A percentile compares a stretch with the other conserved stretches of the same genome.
Conservation (phyloP, 2,797 vertebrate genomes). For the Falco peregrinus region DNA sequence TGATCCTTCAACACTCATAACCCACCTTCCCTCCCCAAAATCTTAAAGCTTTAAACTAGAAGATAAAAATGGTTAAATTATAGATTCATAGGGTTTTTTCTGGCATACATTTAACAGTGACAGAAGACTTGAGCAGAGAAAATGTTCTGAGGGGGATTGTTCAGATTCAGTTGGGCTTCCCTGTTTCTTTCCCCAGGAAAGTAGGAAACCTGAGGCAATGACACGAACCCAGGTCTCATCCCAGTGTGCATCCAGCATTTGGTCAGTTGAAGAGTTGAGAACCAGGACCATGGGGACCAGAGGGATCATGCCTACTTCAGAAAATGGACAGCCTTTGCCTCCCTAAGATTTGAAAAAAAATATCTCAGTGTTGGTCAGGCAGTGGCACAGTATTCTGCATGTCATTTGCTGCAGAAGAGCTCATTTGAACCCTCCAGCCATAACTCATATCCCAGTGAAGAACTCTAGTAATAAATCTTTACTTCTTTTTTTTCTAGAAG, state of each 20-base stretch:
- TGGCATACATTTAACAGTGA: not conserved
- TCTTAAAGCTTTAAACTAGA: not conserved
- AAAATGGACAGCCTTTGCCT: not conserved
- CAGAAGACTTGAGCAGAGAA: not conserved
- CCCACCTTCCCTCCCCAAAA: not conserved
- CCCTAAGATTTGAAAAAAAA: not conserved
- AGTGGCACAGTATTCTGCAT: not conserved
- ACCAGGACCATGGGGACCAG: not conserved
- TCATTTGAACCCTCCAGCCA: not conserved
- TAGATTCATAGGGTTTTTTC: not conserved
- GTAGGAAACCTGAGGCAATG: not conserved
- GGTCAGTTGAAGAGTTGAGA: not conserved
- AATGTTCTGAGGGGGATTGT: not conserved
- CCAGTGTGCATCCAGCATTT: not conserved
- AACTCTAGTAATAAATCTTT: not conserved
- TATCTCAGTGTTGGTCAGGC: not conserved
- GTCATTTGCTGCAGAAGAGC: not conserved
- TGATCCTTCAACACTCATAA: not conserved
- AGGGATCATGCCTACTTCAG: not conserved
- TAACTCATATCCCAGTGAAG: not conserved
- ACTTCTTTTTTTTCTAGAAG: not conserved
- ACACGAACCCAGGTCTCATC: not conserved
- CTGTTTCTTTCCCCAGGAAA: not conserved
- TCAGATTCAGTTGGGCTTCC: not conserved
- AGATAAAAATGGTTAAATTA: not conserved